Evolutionary conservation across 1,140 invertebrate genomes (phyloP).

Genomic region (Hyposmocoma kahamanoa): DNA sequence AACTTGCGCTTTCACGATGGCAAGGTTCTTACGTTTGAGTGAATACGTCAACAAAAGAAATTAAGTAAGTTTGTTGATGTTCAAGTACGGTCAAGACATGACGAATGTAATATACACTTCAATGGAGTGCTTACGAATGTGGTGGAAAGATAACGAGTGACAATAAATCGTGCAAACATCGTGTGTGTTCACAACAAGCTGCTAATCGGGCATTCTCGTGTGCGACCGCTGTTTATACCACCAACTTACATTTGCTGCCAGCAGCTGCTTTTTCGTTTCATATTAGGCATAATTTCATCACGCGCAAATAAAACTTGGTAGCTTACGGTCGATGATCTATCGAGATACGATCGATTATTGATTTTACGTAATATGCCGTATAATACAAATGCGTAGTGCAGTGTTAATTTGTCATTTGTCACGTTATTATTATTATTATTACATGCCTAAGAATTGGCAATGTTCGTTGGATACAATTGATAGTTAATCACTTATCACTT

Average conservation of each 20-base stretch:
- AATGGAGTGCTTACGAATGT: conserved; percentile 2
- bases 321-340: not conserved
- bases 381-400: too few species aligned
- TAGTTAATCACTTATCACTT: too few species aligned
- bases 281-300: too few species aligned
- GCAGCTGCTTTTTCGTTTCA: too few species aligned
- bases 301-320: too few species aligned
- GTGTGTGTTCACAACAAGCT: conserved; percentile 16
- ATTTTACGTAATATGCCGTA: too few species aligned
- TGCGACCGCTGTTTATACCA: not conserved
- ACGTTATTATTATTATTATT: too few species aligned
- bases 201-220: conserved; percentile 11
- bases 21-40: conserved; percentile 6
- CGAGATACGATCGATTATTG: too few species aligned
- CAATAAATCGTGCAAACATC: conserved; percentile 18
- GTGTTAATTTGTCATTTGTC: too few species aligned
- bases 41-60: conserved; percentile 15
- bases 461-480: too few species aligned
- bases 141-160: conserved; percentile 15
- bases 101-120: not conserved
- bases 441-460: too few species aligned
- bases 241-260: too few species aligned
- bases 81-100: not conserved
- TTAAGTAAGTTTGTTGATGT: conserved; percentile 10
- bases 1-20: conserved; percentile 19